Percentiles rank a stretch among this genome's conserved stretches.
These are phyloP conservation scores for Phoebastria nigripes DNA, from an alignment of 2,797 vertebrate genomes.

Conservation along the genomic window DNA sequence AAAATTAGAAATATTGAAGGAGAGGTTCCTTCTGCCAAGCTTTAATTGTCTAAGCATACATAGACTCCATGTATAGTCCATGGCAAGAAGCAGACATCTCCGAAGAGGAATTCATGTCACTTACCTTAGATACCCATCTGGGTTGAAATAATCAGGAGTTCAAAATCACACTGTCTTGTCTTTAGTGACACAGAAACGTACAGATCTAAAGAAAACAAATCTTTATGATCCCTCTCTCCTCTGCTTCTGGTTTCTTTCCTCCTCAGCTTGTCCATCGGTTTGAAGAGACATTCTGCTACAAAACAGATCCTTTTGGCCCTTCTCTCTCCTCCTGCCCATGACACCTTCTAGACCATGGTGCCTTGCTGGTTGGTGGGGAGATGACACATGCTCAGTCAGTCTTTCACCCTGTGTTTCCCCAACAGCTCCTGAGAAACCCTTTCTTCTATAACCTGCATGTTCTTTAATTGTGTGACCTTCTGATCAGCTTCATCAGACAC, in stretches of 20 bases:
- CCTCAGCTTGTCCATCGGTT: not conserved
- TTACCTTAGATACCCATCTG: not conserved
- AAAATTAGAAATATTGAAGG: not conserved
- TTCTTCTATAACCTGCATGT: not conserved
- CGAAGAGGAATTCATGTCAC: not conserved
- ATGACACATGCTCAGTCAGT: accelerated
- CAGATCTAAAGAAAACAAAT: not conserved
- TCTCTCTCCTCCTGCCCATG: not conserved
- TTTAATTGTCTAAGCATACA: not conserved
- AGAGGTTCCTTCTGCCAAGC: not conserved
- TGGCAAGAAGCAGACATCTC: not conserved
- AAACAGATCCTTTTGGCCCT: not conserved
- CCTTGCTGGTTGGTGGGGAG: not conserved
- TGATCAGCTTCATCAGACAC: not conserved
- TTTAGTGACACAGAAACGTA: not conserved
- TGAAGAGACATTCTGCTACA: not conserved
- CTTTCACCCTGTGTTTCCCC: not conserved
- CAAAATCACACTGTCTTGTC: not conserved
- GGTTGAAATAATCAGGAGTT: not conserved
- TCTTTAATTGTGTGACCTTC: not conserved
- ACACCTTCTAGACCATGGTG: not conserved
- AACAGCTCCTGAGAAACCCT: not conserved
- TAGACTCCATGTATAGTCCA: not conserved
- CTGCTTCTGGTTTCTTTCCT: not conserved
- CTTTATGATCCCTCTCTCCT: not conserved